These are phyloP conservation scores for Pinna nobilis DNA, from an alignment of 1,140 invertebrate species.

Conservation along the genomic window DNA sequence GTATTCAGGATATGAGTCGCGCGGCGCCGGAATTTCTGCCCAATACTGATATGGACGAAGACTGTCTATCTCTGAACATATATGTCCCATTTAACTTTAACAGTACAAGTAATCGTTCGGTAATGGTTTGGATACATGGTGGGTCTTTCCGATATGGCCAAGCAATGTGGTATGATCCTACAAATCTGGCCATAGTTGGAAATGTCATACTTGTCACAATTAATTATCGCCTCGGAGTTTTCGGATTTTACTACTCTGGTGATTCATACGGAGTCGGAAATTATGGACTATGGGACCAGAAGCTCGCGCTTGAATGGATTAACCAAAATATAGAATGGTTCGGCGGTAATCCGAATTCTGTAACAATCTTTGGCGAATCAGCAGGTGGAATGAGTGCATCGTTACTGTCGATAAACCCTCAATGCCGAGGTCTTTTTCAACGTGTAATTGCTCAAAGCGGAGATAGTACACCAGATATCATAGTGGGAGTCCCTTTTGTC, in stretches of 20 bases:
- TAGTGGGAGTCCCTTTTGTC: slow-evolving; percentile 78
- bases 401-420: slow-evolving; percentile 89
- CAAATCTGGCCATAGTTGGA: slow-evolving; percentile 18
- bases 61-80: slow-evolving; percentile 62
- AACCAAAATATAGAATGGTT: slow-evolving; percentile 70
- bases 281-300: slow-evolving; percentile 80
- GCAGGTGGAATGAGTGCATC: slow-evolving; percentile 74
- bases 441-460: slow-evolving; percentile 80
- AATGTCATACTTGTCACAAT: slow-evolving; percentile 55
- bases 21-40: neutral
- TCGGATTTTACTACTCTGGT: slow-evolving; percentile 50
- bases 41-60: slow-evolving; percentile 42
- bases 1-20: slow-evolving; percentile 90
- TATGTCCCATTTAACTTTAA: slow-evolving; percentile 69
- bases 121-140: slow-evolving; percentile 57
- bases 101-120: slow-evolving; percentile 26
- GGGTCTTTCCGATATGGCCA: slow-evolving; percentile 40
- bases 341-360: slow-evolving; percentile 60
- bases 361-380: slow-evolving; percentile 67
- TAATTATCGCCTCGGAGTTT: slow-evolving; percentile 49
- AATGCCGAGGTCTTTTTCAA: slow-evolving; percentile 87
- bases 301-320: slow-evolving; percentile 79
- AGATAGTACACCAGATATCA: slow-evolving; percentile 80
- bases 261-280: slow-evolving; percentile 45
- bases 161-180: slow-evolving; percentile 27